Base-by-base conservation (phyloP, 2,888 invertebrate genomes). In the Conchocele bisecta region DNA sequence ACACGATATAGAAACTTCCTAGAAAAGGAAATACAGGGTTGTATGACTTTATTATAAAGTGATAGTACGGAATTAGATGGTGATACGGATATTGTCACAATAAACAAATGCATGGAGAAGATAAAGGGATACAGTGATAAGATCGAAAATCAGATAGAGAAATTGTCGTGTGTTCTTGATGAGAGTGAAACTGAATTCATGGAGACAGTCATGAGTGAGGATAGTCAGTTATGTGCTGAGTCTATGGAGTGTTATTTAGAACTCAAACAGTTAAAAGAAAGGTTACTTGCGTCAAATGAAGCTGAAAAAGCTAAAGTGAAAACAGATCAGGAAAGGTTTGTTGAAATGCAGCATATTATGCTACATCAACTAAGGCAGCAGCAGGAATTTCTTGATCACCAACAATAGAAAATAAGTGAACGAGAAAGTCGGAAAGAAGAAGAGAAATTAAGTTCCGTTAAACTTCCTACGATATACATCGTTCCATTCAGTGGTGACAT, bases 381-480 rank as follows among this genome's bases (percentile, higher is more conserved):
- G 13, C 41, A 50, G 28, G 51, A 39, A 24, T 41, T 26, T 17
- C 5, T 37, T 28, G 61, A 61, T 4, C 46, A 57, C 5, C 44
- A 24, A 24, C 29, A 24, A 41, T 26, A 41, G 17, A 56, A 33
- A 41, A 39, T 39, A 22, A 56, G 29, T 7, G 39, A 56, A 44
- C 29, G 22, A 29, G 31, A 29, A n/a, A n/a, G n/a, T n/a, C n/a
- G n/a, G n/a, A n/a, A n/a, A n/a, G n/a, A n/a, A n/a, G n/a, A n/a
- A n/a, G 31, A 57, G 44, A 42, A 24, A 20, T 44, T 5, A n/a
- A 17, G 29, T 3, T 17, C 44, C 5, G 64, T 64, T n/a, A 64
- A 64, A 24, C 31, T 64, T 29, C 64, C 65, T 6, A 65, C 56
- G 33, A n/a, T 65, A 15, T 48, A 65, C 11, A 54, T 64, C 28